Conservation (phyloP, 1,140 invertebrate species). For the Polyergus mexicanus region DNA sequence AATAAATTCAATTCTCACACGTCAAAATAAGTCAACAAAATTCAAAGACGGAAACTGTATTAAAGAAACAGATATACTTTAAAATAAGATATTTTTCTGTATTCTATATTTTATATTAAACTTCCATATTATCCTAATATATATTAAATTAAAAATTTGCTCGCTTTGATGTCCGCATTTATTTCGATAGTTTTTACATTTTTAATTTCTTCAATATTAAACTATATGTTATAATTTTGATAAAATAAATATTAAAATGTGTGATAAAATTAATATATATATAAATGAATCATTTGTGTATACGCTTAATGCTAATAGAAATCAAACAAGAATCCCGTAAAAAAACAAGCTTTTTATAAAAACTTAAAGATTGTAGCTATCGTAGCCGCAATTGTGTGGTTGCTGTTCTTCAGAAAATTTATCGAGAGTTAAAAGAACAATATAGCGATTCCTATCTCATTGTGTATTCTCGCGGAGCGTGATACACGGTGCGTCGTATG, state of each 20-base stretch:
- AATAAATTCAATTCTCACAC: background rate
- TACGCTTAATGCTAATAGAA: background rate
- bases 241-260: no score
- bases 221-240: background rate
- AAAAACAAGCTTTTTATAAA: background rate
- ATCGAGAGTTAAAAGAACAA: constrained; percentile 1
- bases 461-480: constrained; percentile 9
- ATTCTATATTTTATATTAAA: background rate
- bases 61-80: background rate
- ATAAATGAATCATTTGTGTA: no score
- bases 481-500: background rate
- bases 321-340: background rate
- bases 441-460: background rate
- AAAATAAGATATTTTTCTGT: no score
- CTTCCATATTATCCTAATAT: background rate
- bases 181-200: no score
- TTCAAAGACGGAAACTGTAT: background rate
- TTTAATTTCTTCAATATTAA: no score
- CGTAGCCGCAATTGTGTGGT: background rate
- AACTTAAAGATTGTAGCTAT: background rate
- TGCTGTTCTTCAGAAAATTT: constrained; percentile 3
- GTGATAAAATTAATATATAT: no score
- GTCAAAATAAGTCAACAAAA: background rate
- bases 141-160: no score
- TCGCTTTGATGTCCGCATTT: no score